Evolutionary conservation across 2,888 invertebrate genomes (phyloP), one percentile per base, ranked within the genome.

Genomic region (Pachydiplax longipennis): DNA sequence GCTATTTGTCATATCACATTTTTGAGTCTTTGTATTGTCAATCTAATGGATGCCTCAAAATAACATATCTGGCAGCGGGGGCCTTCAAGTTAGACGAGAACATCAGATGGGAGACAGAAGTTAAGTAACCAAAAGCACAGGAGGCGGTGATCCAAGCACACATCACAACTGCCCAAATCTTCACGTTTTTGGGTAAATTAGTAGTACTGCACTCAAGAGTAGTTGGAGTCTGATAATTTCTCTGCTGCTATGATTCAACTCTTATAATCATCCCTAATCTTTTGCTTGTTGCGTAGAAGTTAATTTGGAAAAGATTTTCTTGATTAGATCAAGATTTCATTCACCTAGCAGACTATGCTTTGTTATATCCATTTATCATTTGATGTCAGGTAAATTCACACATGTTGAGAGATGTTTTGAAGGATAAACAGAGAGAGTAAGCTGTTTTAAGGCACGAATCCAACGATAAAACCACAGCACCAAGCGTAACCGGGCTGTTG

Each of bases 401-500:
- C 81, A 91, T 81, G 87, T 37, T 90, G 90, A 53, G 90, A 90
- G 90, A 91, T 91, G 91, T 91, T 90, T 81, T 61, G 65, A 90
- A 90, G 87, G 91, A 90, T 91, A 91, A 91, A 91, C 83, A 91
- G 91, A 91, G 91, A 91, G 73, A 91, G 53, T 91, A 91, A 91
- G 91, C 91, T 91, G 91, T 91, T 91, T 91, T 92, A 92, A 92
- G 92, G 92, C 92, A 92, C 92, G 90, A 92, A 91, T 91, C 91
- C 91, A 91, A 92, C 91, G 90, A 91, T 91, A 92, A 91, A 91
- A 87, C 87, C 87, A 87, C 87, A 87, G 87, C 87, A 87, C 87
- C 87, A 87, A 58, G 87, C 61, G 37, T 87, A 87, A 87, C 87
- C 87, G 87, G 87, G 87, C 87, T 87, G 87, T 87, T 87, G 87